Percentiles rank a stretch among this genome's conserved stretches.
Conservation (phyloP, 2,113 vertebrate species). For the Dicentrarchus labrax region DNA sequence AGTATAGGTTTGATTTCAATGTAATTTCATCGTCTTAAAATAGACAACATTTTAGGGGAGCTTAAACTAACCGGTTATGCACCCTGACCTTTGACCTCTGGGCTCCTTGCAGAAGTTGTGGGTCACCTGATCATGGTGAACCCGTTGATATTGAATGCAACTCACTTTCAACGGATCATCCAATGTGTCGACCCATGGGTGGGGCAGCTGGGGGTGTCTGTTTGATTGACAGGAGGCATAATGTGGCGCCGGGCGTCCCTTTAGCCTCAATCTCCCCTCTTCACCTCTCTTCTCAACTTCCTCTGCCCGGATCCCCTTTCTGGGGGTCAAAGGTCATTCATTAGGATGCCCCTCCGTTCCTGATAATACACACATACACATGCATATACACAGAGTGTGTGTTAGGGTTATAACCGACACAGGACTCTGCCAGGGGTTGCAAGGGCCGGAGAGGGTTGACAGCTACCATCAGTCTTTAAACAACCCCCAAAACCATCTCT, state of each 20-base stretch:
- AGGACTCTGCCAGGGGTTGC: constrained; percentile 56
- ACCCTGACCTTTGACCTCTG: constrained; percentile 14
- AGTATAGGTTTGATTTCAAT: background rate
- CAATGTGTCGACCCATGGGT: background rate
- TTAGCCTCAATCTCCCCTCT: constrained; percentile 72
- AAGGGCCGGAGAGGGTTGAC: constrained; percentile 60
- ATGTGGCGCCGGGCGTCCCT: constrained; percentile 77
- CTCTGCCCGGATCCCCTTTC: constrained; percentile 77
- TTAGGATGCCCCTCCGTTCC: constrained; percentile 66
- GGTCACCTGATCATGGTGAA: too few species aligned
- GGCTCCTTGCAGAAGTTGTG: background rate
- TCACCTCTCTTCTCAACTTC: constrained; percentile 79
- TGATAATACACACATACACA: constrained; percentile 66
- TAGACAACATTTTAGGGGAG: accelerated
- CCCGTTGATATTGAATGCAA: background rate
- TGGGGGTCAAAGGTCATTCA: constrained; percentile 72
- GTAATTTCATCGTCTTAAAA: background rate
- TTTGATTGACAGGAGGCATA: constrained; percentile 74
- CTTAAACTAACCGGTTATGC: background rate
- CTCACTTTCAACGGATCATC: constrained; percentile 60
- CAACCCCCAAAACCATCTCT: constrained; percentile 32
- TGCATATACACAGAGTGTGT: constrained; percentile 5
- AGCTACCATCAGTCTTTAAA: constrained; percentile 75
- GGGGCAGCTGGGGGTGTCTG: constrained; percentile 46
- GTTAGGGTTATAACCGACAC: constrained; percentile 32